Conservation (phyloP, 2,113 vertebrate species). For the Lophochroa leadbeateri region DNA sequence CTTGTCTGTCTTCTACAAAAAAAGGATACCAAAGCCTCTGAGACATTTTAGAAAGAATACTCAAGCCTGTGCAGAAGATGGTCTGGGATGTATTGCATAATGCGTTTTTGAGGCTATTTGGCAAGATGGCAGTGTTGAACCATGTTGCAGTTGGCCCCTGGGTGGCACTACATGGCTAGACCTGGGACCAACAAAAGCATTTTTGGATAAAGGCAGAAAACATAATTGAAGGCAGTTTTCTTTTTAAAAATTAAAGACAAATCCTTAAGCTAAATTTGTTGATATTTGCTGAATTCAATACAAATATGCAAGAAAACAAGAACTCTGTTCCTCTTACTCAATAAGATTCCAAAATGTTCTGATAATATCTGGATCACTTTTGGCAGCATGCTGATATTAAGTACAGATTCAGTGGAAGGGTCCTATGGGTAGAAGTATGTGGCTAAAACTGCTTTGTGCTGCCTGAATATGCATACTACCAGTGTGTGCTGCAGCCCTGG, state of each 20-base stretch:
- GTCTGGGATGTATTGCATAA: constrained; percentile 8
- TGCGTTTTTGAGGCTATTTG: constrained; percentile 50
- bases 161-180: constrained; percentile 77
- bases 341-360: neutral
- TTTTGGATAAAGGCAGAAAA: constrained; percentile 39
- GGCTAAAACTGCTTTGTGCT: constrained; percentile 39
- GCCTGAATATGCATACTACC: constrained; percentile 44
- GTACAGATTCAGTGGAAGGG: constrained; percentile 7
- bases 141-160: constrained; percentile 72
- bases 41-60: constrained; percentile 10
- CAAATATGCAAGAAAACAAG: neutral
- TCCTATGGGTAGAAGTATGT: constrained; percentile 35
- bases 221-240: neutral
- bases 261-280: constrained; percentile 3
- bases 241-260: constrained; percentile 24
- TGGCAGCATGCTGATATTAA: constrained; percentile 6
- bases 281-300: constrained; percentile 16
- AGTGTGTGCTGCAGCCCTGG: constrained; percentile 60
- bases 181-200: constrained; percentile 49
- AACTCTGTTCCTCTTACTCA: neutral
- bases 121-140: constrained; percentile 47
- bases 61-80: neutral
- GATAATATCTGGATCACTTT: constrained; percentile 29
- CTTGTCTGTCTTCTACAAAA: neutral
- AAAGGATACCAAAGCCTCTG: constrained; percentile 26